Conservation (phyloP, 2,888 invertebrate genomes). For the Chironomus riparius region DNA sequence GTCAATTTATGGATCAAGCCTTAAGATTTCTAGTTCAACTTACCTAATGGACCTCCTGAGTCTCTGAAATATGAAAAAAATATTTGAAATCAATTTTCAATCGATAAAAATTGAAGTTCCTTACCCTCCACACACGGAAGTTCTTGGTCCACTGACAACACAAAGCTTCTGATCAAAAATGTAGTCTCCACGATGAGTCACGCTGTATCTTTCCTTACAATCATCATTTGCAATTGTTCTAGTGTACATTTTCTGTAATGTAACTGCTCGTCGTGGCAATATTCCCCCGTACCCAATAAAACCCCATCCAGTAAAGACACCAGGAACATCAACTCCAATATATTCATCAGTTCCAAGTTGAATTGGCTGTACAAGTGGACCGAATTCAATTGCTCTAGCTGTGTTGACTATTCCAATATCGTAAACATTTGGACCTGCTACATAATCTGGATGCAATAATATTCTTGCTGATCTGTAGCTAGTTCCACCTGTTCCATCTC, state of each 20-base stretch:
- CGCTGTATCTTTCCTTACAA: not conserved
- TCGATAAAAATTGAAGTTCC: not conserved
- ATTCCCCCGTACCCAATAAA: not conserved
- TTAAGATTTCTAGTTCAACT: not conserved
- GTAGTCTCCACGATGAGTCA: not conserved
- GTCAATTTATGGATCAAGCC: too few species aligned
- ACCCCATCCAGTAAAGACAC: slow-evolving; percentile 5
- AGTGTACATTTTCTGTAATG: not conserved
- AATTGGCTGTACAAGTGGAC: slow-evolving; percentile 3
- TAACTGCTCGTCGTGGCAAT: not conserved
- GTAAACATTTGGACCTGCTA: not conserved
- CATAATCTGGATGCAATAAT: not conserved
- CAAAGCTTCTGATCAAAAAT: slow-evolving; percentile 8
- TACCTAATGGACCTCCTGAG: not conserved
- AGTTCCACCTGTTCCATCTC: not conserved
- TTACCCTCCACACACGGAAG: slow-evolving; percentile 14
- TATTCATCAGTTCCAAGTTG: not conserved
- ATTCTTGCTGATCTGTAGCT: not conserved
- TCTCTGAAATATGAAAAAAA: not conserved
- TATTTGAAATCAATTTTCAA: not conserved
- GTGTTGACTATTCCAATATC: not conserved
- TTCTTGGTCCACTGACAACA: slow-evolving; percentile 1
- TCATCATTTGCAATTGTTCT: slow-evolving; percentile 5
- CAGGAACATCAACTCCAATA: not conserved
- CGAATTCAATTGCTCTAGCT: not conserved